Evolutionary conservation across 2,888 invertebrate genomes (phyloP).

Genomic region (Megamerina dolium): DNA sequence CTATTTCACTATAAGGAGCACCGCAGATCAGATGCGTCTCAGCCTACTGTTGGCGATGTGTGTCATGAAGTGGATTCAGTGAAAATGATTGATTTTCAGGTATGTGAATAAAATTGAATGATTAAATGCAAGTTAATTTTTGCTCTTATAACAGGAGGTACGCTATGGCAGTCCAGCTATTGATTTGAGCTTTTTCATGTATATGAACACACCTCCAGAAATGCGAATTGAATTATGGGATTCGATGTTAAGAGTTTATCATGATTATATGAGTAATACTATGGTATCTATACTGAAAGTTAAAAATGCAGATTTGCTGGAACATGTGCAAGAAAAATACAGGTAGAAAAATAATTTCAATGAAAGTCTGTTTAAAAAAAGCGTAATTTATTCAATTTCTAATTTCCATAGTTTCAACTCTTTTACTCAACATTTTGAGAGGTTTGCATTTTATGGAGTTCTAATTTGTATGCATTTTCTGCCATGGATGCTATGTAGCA

Average conservation of each 20-base stretch:
- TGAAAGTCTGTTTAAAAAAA: conserved; percentile 6
- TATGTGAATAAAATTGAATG: conserved; percentile 7
- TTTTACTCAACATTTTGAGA: conserved; percentile 40
- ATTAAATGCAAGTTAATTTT: not conserved
- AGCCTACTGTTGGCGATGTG: not conserved
- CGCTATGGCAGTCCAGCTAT: conserved; percentile 41
- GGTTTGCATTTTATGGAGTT: conserved; percentile 44
- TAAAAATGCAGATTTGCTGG: not conserved
- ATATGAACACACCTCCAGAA: conserved; percentile 37
- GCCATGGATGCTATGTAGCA: conserved; percentile 40
- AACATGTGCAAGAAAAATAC: conserved; percentile 1
- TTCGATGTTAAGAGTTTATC: conserved; percentile 34
- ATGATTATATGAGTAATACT: conserved; percentile 29
- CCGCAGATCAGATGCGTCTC: not conserved
- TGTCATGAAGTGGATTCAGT: conserved; percentile 26
- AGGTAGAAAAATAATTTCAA: not conserved
- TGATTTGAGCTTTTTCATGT: conserved; percentile 44
- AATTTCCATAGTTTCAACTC: conserved; percentile 29
- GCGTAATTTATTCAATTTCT: not conserved
- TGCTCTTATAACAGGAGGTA: conserved; percentile 33
- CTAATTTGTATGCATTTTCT: conserved; percentile 42
- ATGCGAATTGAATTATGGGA: conserved; percentile 31
- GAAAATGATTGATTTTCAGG: conserved; percentile 47
- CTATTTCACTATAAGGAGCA: conserved; percentile 36
- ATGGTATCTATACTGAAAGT: conserved; percentile 31